Evolutionary conservation across 1,140 invertebrate species (phyloP).

Genomic region (Pseudomyrmex gracilis): DNA sequence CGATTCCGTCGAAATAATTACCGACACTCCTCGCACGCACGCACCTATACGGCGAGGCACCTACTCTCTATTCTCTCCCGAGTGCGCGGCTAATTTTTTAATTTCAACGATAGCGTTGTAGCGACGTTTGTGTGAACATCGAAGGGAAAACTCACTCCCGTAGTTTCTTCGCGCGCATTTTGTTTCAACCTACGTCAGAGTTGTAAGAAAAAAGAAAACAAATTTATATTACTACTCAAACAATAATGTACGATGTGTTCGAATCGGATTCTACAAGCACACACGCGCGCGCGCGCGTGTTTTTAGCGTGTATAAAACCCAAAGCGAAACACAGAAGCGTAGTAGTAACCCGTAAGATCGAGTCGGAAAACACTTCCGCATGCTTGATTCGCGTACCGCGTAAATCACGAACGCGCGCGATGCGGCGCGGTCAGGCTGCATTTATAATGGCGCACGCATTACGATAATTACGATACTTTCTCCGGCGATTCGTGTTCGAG

Average conservation of each 20-base stretch:
- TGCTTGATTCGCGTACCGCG: conserved; percentile 33
- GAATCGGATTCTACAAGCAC: no score
- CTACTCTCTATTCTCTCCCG: conserved; percentile 64
- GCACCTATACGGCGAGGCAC: conserved; percentile 21
- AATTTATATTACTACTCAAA: not conserved
- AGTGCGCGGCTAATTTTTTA: conserved; percentile 73
- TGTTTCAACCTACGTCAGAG: not conserved
- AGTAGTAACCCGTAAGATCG: conserved; percentile 34
- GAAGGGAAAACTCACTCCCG: conserved; percentile 3
- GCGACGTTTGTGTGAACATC: conserved; percentile 58
- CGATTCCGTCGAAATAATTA: conserved; percentile 79
- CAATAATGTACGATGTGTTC: no score
- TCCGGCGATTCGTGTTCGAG: conserved; percentile 32
- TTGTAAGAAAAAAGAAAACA: no score
- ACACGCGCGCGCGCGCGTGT: not conserved
- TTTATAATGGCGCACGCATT: conserved; percentile 56
- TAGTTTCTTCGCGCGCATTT: not conserved
- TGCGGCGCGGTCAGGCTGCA: not conserved
- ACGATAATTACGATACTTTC: conserved; percentile 62
- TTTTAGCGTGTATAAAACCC: conserved; percentile 65
- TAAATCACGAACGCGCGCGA: conserved; percentile 43
- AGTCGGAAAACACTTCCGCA: conserved; percentile 49
- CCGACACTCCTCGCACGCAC: conserved; percentile 67
- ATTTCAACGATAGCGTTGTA: conserved; percentile 42
- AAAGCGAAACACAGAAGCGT: conserved; percentile 74